Evolutionary conservation across 2,888 invertebrate genomes (phyloP).

Genomic region (Ormyrus labotus): DNA sequence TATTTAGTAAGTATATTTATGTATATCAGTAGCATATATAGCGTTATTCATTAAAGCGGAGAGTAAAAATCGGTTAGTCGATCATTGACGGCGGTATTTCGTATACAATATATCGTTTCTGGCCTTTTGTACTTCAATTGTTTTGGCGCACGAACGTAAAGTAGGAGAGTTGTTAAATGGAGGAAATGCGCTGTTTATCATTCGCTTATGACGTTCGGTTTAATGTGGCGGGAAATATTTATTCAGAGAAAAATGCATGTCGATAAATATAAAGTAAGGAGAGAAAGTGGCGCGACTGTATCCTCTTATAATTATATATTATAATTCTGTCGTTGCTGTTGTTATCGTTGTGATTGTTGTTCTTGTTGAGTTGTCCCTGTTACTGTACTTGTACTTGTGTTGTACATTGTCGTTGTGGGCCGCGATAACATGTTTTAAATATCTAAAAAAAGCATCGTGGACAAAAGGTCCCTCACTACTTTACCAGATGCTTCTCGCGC

Average conservation of each 20-base stretch:
- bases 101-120: background rate
- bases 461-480: background rate
- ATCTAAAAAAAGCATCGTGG: too few relatives aligned
- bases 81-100: conserved; percentile 8
- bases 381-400: conserved; percentile 53
- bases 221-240: background rate
- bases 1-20: conserved; percentile 57
- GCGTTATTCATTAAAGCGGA: conserved; percentile 29
- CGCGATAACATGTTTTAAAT: conserved; percentile 7
- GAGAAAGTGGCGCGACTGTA: conserved; percentile 14
- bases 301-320: conserved; percentile 5
- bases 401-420: conserved; percentile 52
- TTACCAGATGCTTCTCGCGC: too few relatives aligned
- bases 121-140: conserved; percentile 6
- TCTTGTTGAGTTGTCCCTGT: conserved; percentile 53
- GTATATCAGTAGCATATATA: conserved; percentile 52
- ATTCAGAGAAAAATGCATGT: background rate
- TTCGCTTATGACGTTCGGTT: conserved; percentile 17
- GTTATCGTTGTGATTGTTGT: conserved; percentile 58
- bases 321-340: conserved; percentile 57
- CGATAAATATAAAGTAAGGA: background rate
- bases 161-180: background rate
- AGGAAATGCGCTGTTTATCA: background rate
- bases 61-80: conserved; percentile 1
- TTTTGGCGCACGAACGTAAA: conserved; percentile 18